Evolutionary conservation across 2,888 invertebrate species (phyloP).

Genomic region (Zaprionus lineosus): DNA sequence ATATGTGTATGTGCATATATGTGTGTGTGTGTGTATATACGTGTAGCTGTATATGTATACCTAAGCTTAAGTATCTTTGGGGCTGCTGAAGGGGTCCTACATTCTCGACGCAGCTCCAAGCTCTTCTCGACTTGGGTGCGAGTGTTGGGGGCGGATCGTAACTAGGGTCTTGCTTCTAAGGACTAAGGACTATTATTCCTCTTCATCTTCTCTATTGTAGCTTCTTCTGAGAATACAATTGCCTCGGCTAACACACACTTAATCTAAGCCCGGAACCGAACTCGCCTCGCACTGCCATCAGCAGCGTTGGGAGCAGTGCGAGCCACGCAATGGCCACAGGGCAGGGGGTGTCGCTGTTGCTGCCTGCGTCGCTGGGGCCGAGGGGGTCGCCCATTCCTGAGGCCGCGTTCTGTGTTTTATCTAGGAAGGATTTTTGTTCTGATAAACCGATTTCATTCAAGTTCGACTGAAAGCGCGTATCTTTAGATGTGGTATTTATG

Average conservation of each 20-base stretch:
- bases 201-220: constrained; percentile 13
- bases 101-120: constrained; percentile 30
- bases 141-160: constrained; percentile 64
- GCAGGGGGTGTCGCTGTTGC: constrained; percentile 37
- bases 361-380: constrained; percentile 35
- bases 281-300: constrained; percentile 21
- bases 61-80: no score
- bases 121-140: constrained; percentile 32
- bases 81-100: no score
- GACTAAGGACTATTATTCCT: constrained; percentile 43
- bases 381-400: constrained; percentile 65
- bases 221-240: constrained; percentile 30
- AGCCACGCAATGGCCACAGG: constrained; percentile 60
- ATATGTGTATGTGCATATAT: no score
- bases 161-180: constrained; percentile 54
- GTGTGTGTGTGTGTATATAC: no score
- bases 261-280: constrained; percentile 28
- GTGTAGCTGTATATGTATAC: no score
- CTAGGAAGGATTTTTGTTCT: constrained; percentile 86
- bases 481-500: constrained; percentile 71
- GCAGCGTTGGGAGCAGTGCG: constrained; percentile 26
- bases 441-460: constrained; percentile 91
- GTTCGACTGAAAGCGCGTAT: constrained; percentile 89
- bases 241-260: constrained; percentile 35
- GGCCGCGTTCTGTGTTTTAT: constrained; percentile 74